Percentiles rank a stretch among this genome's conserved stretches.
These are phyloP conservation scores for Acleris holmiana DNA, from an alignment of 2,888 invertebrate species.

Conservation along the genomic window DNA sequence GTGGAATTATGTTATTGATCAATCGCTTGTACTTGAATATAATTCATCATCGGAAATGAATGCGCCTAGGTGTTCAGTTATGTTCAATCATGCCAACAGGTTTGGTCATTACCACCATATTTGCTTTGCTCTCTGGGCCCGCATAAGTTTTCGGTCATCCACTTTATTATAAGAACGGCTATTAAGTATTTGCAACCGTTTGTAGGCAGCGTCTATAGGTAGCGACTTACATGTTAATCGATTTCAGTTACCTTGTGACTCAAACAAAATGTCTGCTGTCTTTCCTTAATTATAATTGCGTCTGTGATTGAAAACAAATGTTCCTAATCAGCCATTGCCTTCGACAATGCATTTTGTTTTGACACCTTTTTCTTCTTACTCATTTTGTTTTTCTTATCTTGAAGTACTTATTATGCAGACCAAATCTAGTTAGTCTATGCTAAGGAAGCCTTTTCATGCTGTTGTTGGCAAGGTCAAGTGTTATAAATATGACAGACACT, in stretches of 20 bases:
- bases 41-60: background rate
- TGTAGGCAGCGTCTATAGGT: constrained; percentile 21
- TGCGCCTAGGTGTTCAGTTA: background rate
- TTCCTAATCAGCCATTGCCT: constrained; percentile 17
- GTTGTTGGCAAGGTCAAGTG: background rate
- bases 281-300: constrained; percentile 17
- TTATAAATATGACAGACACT: background rate
- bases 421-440: constrained; percentile 16
- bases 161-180: constrained; percentile 19
- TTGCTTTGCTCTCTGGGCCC: constrained; percentile 19
- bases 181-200: constrained; percentile 23
- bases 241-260: constrained; percentile 12
- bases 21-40: background rate
- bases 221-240: constrained; percentile 39
- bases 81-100: background rate
- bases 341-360: background rate
- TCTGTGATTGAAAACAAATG: constrained; percentile 20
- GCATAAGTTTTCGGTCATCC: constrained; percentile 12
- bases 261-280: background rate
- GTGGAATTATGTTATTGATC: background rate
- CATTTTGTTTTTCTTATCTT: constrained; percentile 7
- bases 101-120: constrained; percentile 19
- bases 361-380: background rate
- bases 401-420: constrained; percentile 1
- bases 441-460: constrained; percentile 11